Conservation (phyloP, 64 coral and sea anemone genomes). For the Porites lutea region DNA sequence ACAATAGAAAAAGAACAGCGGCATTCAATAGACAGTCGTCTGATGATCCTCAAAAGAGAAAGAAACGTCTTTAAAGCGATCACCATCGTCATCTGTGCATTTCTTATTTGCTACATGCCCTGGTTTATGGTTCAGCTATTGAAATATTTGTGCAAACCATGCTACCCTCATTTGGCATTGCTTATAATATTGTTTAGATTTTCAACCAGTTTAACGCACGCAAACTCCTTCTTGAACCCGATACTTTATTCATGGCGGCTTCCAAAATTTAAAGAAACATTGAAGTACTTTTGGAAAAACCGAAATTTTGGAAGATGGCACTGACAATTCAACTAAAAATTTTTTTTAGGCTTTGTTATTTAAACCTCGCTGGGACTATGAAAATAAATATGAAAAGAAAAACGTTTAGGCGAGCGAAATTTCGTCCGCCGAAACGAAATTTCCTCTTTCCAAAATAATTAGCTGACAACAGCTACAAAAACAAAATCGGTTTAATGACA, state of each 20-base stretch:
- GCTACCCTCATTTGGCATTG: not conserved
- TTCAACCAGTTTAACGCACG: constrained; percentile 9
- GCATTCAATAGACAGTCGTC: not conserved
- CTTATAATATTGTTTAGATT: constrained; percentile 15
- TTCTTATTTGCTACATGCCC: constrained; percentile 25
- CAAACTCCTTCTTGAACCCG: not conserved
- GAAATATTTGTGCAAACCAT: not conserved
- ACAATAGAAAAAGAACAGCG: not conserved
- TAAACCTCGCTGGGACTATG: too few species aligned
- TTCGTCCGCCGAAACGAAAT: too few species aligned
- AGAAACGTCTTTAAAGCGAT: constrained; percentile 36
- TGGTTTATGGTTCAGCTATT: not conserved
- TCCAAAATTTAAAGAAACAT: not conserved
- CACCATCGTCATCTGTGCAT: not conserved
- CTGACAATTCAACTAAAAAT: too few species aligned
- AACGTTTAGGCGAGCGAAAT: too few species aligned
- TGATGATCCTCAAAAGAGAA: constrained; percentile 1
- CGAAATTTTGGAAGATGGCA: too few species aligned
- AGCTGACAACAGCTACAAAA: too few species aligned
- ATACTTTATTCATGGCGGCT: not conserved
- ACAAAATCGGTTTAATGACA: too few species aligned
- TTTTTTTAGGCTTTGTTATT: too few species aligned
- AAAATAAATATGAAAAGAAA: too few species aligned
- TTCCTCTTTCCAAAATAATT: too few species aligned
- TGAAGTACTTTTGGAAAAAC: not conserved